Percentiles rank a stretch among this genome's conserved stretches.
Conservation (phyloP, 2,113 vertebrate genomes). For the Rhea americana region DNA sequence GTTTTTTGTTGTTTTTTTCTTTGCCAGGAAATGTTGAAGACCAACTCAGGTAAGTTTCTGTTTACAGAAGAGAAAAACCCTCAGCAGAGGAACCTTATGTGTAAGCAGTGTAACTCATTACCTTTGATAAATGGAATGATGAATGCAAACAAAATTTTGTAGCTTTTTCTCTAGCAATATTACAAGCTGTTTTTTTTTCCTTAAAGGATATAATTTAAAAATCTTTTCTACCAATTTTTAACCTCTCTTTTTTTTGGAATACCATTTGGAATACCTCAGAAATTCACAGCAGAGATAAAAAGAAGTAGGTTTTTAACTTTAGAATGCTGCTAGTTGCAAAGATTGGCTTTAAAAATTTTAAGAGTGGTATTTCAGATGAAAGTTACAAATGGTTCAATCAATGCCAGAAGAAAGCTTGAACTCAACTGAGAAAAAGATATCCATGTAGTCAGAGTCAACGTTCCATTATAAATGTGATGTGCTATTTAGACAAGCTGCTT, state of each 20-base stretch:
- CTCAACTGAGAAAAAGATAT: not conserved
- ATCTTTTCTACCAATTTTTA: not conserved
- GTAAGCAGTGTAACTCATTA: not conserved
- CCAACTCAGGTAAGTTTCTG: not conserved
- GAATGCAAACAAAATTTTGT: not conserved
- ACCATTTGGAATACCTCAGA: not conserved
- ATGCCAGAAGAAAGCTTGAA: not conserved
- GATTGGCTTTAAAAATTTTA: not conserved
- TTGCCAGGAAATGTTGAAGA: not conserved
- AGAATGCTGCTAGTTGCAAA: not conserved
- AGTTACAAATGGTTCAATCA: conserved; percentile 2
- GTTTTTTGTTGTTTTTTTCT: not conserved
- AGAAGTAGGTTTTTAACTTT: not conserved
- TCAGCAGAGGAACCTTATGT: not conserved
- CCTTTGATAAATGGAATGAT: not conserved
- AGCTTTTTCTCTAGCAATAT: not conserved
- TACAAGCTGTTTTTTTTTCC: not conserved
- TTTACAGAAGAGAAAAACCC: not conserved
- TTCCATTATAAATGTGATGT: not conserved
- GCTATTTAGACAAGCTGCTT: not conserved
- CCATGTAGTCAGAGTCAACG: not conserved
- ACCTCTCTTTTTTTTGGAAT: not conserved
- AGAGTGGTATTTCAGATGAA: not conserved
- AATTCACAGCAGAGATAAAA: not conserved
- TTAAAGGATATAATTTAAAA: not conserved